phyloP scores from a whole-genome alignment of 2,888 invertebrate species.

The Aromia moschata region DNA sequence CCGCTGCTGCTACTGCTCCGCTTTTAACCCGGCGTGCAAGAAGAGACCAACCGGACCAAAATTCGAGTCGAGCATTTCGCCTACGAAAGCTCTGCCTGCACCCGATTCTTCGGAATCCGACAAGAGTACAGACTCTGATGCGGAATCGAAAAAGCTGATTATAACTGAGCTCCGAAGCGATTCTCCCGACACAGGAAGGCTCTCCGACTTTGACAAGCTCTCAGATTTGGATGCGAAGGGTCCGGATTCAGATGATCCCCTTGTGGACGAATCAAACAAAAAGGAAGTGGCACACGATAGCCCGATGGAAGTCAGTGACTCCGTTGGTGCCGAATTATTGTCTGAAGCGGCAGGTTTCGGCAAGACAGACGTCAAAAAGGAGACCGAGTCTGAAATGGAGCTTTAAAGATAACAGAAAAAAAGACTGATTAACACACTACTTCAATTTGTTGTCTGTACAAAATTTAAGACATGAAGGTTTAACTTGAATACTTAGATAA shows the following conservation, averaged over 20 bases:
- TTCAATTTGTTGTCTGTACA: slow-evolving; percentile 2
- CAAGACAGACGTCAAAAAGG: background rate
- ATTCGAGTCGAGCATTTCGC: slow-evolving; percentile 52
- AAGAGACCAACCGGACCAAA: slow-evolving; percentile 82
- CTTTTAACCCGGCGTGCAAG: slow-evolving; percentile 88
- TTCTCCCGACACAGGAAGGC: slow-evolving; percentile 44
- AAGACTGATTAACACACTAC: slow-evolving; percentile 13
- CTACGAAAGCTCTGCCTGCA: slow-evolving; percentile 30
- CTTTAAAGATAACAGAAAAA: slow-evolving; percentile 7
- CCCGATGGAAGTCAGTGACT: slow-evolving; percentile 9
- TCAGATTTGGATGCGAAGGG: slow-evolving; percentile 33
- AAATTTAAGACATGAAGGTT: slow-evolving; percentile 9
- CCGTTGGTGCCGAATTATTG: background rate
- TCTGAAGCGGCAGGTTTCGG: background rate
- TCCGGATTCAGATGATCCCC: slow-evolving; percentile 1
- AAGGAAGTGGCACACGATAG: background rate
- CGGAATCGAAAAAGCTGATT: slow-evolving; percentile 14
- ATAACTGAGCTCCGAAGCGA: slow-evolving; percentile 27
- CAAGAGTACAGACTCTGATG: slow-evolving; percentile 39
- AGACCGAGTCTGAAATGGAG: slow-evolving; percentile 11
- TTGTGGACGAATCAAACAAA: slow-evolving; percentile 15
- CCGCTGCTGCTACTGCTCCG: slow-evolving; percentile 90
- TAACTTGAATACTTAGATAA: slow-evolving; percentile 18
- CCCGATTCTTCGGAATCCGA: slow-evolving; percentile 56
- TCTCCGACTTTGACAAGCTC: slow-evolving; percentile 45